These are phyloP conservation scores for Taphrorychus bicolor DNA, from an alignment of 2,888 invertebrate genomes.

Conservation along the genomic window DNA sequence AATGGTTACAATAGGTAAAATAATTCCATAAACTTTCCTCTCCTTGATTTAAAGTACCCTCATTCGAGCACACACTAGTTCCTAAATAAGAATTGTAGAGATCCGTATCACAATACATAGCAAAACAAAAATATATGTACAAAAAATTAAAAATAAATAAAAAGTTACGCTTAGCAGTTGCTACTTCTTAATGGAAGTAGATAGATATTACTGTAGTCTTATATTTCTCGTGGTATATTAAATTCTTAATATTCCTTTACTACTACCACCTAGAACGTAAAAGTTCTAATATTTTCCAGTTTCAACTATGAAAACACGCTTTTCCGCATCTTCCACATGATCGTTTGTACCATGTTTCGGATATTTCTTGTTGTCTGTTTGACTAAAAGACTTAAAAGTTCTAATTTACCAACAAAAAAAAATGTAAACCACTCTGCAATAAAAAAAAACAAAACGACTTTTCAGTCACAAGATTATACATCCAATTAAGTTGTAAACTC, in stretches of 20 bases:
- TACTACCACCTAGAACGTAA: background rate
- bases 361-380: no score
- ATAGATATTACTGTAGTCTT: background rate
- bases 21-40: no score
- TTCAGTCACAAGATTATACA: no score
- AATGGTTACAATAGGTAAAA: no score
- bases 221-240: background rate
- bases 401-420: no score
- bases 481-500: no score
- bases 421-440: no score
- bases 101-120: background rate
- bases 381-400: no score
- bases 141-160: background rate
- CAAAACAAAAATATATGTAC: background rate
- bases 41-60: background rate
- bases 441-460: no score
- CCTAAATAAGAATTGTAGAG: background rate
- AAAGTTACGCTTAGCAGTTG: background rate
- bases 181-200: conserved; percentile 16
- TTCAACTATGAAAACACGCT: no score
- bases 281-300: background rate
- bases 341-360: no score
- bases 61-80: background rate
- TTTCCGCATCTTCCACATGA: no score
- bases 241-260: background rate